A percentile compares a stretch with the other conserved stretches of the same genome.
These are phyloP conservation scores for Leptoclinus maculatus DNA, from an alignment of 2,797 vertebrate species.

Conservation along the genomic window DNA sequence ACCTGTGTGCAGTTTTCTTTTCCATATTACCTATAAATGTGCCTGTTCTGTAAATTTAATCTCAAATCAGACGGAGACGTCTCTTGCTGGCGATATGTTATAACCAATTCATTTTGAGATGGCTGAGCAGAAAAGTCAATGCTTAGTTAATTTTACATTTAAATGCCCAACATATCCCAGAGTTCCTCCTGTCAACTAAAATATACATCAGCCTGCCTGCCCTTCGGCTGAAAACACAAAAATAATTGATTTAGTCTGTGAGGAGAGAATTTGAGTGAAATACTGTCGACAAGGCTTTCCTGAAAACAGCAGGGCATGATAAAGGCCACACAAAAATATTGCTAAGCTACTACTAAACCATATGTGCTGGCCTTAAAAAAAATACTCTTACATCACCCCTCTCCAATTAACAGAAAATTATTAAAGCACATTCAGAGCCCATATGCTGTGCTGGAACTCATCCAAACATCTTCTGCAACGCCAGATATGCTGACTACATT, in stretches of 20 bases:
- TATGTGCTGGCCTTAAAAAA: neutral
- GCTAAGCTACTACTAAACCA: neutral
- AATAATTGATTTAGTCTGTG: conserved; percentile 28
- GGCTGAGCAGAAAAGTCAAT: conserved; percentile 11
- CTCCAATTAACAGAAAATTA: neutral
- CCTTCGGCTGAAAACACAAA: conserved; percentile 43
- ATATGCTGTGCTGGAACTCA: conserved; percentile 23
- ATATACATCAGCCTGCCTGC: conserved; percentile 20
- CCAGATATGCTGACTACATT: neutral
- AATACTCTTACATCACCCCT: neutral
- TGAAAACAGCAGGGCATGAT: neutral
- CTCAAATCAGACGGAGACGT: neutral
- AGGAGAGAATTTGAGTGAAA: conserved; percentile 6
- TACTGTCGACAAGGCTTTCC: neutral
- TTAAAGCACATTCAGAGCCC: conserved; percentile 8
- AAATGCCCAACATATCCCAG: conserved; percentile 41
- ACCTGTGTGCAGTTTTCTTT: neutral
- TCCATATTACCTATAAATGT: neutral
- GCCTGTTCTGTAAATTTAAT: neutral
- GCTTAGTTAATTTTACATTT: conserved; percentile 50
- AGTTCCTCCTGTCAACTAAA: conserved; percentile 44
- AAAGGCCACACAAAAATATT: neutral
- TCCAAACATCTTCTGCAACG: conserved; percentile 5
- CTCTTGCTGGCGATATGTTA: conserved; percentile 8
- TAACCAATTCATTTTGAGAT: conserved; percentile 25